Evolutionary conservation across 2,888 invertebrate species (phyloP).

Genomic region (Ametastegia equiseti): DNA sequence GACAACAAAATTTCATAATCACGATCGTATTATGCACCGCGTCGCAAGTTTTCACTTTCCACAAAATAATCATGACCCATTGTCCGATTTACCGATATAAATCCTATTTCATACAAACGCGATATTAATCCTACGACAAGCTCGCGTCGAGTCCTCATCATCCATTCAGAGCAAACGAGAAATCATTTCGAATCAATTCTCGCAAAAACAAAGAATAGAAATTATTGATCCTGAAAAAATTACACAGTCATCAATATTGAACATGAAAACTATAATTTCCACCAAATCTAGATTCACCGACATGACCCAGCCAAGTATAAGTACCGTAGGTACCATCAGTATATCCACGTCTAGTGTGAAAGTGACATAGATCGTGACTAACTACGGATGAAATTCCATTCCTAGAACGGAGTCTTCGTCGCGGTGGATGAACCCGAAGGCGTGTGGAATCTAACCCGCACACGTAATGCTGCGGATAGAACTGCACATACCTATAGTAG

Average conservation of each 20-base stretch:
- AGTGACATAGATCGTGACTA: slow-evolving; percentile 25
- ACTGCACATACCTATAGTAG: neutral
- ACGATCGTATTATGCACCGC: slow-evolving; percentile 6
- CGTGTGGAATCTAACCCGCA: neutral
- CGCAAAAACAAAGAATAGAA: no score
- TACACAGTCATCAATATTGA: neutral
- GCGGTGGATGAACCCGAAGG: slow-evolving; percentile 17
- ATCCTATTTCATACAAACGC: neutral
- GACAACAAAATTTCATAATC: slow-evolving; percentile 28
- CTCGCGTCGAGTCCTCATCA: neutral
- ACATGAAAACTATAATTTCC: no score
- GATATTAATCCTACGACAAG: neutral
- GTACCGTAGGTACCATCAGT: neutral
- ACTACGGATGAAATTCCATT: slow-evolving; percentile 21
- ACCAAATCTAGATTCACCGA: neutral
- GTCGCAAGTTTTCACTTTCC: neutral
- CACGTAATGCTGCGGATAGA: slow-evolving; percentile 1
- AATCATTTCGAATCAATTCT: neutral
- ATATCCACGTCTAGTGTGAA: slow-evolving; percentile 10
- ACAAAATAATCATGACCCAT: slow-evolving; percentile 36
- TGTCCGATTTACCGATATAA: slow-evolving; percentile 20
- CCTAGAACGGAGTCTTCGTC: neutral
- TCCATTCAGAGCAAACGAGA: neutral
- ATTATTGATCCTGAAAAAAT: neutral
- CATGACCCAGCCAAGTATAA: neutral